Evolutionary conservation across 2,888 invertebrate species (phyloP), one percentile per base, ranked within the genome.

Genomic region (Sinodicranocentrus sp.): DNA sequence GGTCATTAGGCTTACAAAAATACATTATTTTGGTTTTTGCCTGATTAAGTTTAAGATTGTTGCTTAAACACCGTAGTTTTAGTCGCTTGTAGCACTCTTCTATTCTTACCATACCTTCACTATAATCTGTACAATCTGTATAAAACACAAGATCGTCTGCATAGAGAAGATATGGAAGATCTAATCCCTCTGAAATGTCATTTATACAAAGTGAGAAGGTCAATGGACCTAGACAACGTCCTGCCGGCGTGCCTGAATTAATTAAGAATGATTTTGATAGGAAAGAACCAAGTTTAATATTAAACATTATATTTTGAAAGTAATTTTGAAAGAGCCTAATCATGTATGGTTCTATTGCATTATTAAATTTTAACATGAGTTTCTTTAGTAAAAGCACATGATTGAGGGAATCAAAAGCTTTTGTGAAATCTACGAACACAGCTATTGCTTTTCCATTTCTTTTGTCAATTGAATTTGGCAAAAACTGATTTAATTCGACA

Each of bases 81-180:
- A 82, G n/a, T 2, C n/a, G 6, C 0, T 44, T n/a, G 1, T 63
- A 61, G 26, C 59, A 61, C 6, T 39, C 44, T 28, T 83, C 61
- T 1, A 83, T 8, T 28, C n/a, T 33, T n/a, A 1, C 2, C n/a
- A 65, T 33, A 0, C 54, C 72, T 10, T 5, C 23, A 39, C 59
- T 44, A 0, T 65, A n/a, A 61, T 79, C 23, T 3, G 26, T 61
- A 17, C 44, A 21, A 8, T 44, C 44, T 1, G 33, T 26, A n/a
- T 15, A 79, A 25, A 75, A 52, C 0, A 80, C 84, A 3, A 79
- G 15, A 26, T 84, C 84, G 26, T 84, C 79, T 1, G 79, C 84
- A 54, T 79, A 84, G 0, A 80, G 23, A 0, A 73, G 10, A 48
- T 39, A 82, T 23, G 28, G 54, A 3, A 86, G 2, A n/a, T 44